A percentile compares a stretch with the other conserved stretches of the same genome.
phyloP scores from a whole-genome alignment of 2,888 invertebrate genomes.

The Apotomis capreana region DNA sequence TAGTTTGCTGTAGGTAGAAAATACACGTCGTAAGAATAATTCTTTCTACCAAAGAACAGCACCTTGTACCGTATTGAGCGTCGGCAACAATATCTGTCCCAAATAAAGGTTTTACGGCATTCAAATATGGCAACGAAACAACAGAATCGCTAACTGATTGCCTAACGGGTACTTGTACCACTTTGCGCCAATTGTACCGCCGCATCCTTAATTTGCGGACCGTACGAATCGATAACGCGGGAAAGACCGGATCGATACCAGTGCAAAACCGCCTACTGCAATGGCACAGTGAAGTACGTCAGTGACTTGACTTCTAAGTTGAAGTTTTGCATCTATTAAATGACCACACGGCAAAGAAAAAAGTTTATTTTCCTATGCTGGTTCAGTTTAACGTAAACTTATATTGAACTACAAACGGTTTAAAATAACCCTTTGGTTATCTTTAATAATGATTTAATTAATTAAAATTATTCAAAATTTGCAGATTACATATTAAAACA shows the following conservation, averaged over 20 bases:
- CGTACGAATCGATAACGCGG: slow-evolving; percentile 58
- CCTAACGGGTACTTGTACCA: slow-evolving; percentile 49
- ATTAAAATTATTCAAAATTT: too few species aligned
- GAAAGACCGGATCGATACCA: slow-evolving; percentile 57
- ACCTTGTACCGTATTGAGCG: neutral
- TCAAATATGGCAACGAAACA: slow-evolving; percentile 2
- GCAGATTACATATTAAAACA: too few species aligned
- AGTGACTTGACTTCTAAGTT: too few species aligned
- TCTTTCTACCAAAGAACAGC: neutral
- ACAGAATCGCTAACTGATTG: slow-evolving; percentile 9
- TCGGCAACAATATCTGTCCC: neutral
- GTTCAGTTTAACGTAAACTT: too few species aligned
- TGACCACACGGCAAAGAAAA: too few species aligned
- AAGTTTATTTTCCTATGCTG: too few species aligned
- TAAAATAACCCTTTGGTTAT: too few species aligned
- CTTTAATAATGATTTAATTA: too few species aligned
- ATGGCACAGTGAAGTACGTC: neutral
- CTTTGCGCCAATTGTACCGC: slow-evolving; percentile 57
- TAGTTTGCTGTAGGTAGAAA: too few species aligned
- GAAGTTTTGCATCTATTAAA: too few species aligned
- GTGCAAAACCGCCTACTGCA: neutral
- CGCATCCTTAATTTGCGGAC: slow-evolving; percentile 55
- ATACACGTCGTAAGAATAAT: neutral
- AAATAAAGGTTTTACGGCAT: slow-evolving; percentile 6
- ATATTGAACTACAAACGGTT: too few species aligned